Base-by-base conservation (phyloP, 2,888 invertebrate genomes). In the Pandemis heparana region DNA sequence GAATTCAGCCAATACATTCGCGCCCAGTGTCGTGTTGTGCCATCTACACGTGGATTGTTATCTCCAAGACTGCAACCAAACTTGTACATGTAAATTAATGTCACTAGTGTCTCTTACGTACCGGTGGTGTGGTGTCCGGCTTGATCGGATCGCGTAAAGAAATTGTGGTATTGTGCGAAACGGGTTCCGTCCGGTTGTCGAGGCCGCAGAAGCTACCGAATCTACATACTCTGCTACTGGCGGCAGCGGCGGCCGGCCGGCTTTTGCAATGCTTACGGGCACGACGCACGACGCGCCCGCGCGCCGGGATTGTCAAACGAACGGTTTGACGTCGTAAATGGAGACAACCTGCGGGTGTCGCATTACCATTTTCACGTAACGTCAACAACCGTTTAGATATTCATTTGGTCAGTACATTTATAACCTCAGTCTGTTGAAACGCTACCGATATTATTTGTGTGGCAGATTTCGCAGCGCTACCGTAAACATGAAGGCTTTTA, bases 21-120 rank as follows among this genome's bases (percentile, higher is more conserved):
- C 82, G 81, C 79, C 79, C 81, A 86, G 91, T 92, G 89, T 91
- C 87, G 92, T 92, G 91, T 90, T 88, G 92, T 92, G 92, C 91
- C 91, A 92, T 83, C 80, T 84, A 79, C 83, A 83, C 87, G 86
- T 85, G 85, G 86, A 88, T 85, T 84, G 84, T 87, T 85, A 84
- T 87, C 86, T 84, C 82, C 83, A 84, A 85, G 84, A 87, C 86
- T 83, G 82, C 83, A 84, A 86, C 82, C 82, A 82, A 89, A 88
- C 87, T 89, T 89, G 86, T 88, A 86, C 86, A 91, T 91, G 91
- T 92, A 91, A 87, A 86, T 86, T 83, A 91, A 91, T 90, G 88
- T 90, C 85, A 88, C 82, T 81, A 80, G 86, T 88, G 87, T 88
- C 86, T 84, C 86, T 82, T 87, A 84, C 85, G 83, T 86, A 86